These are phyloP conservation scores for Nebria brevicollis DNA, from an alignment of 2,888 invertebrate genomes.

Conservation along the genomic window DNA sequence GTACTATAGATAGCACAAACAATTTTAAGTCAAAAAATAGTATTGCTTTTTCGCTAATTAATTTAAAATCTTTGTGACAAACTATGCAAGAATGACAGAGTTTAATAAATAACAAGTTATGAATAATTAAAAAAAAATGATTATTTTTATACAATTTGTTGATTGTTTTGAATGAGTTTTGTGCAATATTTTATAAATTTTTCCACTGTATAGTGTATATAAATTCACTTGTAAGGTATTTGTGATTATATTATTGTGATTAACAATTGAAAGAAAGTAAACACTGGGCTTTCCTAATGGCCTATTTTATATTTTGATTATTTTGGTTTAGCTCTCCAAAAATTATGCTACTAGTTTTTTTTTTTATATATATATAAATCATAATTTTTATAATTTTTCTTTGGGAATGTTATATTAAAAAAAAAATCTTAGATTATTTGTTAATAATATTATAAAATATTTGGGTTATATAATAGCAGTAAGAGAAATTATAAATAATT, in stretches of 20 bases:
- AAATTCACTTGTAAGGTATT: slow-evolving; percentile 36
- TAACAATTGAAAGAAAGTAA: slow-evolving; percentile 32
- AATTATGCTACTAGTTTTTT: background rate
- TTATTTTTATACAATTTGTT: slow-evolving; percentile 44
- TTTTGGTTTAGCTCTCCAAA: background rate
- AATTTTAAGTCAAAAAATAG: slow-evolving; percentile 3
- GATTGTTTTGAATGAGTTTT: slow-evolving; percentile 22
- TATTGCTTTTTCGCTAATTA: too few relatives aligned
- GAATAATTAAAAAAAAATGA: slow-evolving; percentile 31
- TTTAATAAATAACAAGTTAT: slow-evolving; percentile 24
- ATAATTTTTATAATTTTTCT: background rate
- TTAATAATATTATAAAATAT: background rate
- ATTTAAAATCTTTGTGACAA: slow-evolving; percentile 11
- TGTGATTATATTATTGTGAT: slow-evolving; percentile 48
- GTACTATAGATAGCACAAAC: background rate
- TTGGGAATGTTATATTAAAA: background rate
- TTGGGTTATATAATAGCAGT: background rate
- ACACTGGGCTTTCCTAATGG: slow-evolving; percentile 15
- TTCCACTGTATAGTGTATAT: slow-evolving; percentile 41
- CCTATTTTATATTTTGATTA: slow-evolving; percentile 14
- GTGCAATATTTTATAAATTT: slow-evolving; percentile 42
- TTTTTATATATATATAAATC: background rate
- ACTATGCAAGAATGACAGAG: slow-evolving; percentile 24
- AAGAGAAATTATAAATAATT: background rate
- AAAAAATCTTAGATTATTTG: background rate